Evolutionary conservation across 2,113 vertebrate genomes (phyloP).

Genomic region (Ochotona princeps): DNA sequence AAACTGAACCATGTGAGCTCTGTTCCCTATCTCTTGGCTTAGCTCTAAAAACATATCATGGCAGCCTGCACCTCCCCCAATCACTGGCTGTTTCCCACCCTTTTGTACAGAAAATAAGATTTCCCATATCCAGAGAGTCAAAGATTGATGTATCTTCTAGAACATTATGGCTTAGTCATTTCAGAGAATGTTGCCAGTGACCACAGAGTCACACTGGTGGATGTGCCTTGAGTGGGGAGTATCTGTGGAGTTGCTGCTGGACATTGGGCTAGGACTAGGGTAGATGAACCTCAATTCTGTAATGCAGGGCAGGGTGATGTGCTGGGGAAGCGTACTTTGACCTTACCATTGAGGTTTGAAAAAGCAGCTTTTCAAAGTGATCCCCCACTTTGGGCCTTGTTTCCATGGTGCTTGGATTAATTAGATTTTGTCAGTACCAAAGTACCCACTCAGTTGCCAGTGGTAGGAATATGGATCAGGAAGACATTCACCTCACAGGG

Average conservation of each 20-base stretch:
- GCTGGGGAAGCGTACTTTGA: neutral
- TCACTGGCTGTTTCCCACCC: neutral
- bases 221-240: neutral
- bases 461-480: neutral
- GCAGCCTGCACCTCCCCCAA: fast-evolving
- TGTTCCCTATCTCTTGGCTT: neutral
- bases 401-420: neutral
- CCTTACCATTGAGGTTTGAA: neutral
- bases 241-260: neutral
- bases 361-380: neutral
- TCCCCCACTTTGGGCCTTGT: neutral
- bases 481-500: too few relatives aligned
- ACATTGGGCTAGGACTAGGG: neutral
- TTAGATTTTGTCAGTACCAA: neutral
- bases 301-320: neutral
- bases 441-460: neutral
- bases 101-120: neutral
- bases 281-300: neutral
- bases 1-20: neutral
- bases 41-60: neutral
- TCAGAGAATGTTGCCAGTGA: neutral
- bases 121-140: neutral
- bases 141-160: neutral
- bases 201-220: neutral
- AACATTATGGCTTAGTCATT: neutral